These are phyloP conservation scores for Microtus montanus DNA, from an alignment of 2,113 vertebrate species.

Conservation along the genomic window DNA sequence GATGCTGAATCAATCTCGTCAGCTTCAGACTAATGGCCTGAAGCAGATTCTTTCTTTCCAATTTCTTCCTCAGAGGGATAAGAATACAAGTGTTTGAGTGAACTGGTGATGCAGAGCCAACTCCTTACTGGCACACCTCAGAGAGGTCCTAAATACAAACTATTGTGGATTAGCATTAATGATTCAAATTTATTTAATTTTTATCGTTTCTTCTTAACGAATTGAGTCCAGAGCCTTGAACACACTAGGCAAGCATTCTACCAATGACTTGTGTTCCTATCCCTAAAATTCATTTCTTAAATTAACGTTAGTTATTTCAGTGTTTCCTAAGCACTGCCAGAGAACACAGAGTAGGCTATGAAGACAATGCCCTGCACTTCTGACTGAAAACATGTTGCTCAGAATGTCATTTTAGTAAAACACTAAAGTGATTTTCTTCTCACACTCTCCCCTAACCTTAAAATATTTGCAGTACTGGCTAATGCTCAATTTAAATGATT, in stretches of 20 bases:
- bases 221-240: background rate
- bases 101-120: background rate
- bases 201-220: background rate
- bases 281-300: slow-evolving; percentile 49
- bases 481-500: slow-evolving; percentile 21
- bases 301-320: background rate
- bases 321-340: background rate
- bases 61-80: slow-evolving; percentile 9
- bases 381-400: background rate
- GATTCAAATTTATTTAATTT: background rate
- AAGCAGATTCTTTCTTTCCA: background rate
- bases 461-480: slow-evolving; percentile 13
- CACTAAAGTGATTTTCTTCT: slow-evolving; percentile 15
- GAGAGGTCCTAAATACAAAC: background rate
- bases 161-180: background rate
- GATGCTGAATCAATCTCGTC: background rate
- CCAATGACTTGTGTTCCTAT: background rate
- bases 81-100: slow-evolving; percentile 5
- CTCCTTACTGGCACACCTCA: background rate
- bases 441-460: background rate
- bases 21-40: background rate
- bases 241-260: background rate
- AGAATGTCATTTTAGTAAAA: slow-evolving; percentile 41
- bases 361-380: slow-evolving; percentile 37
- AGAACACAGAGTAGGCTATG: background rate